These are phyloP conservation scores for Rousettus leschenaultii DNA, from an alignment of 2,113 vertebrate species.

Conservation along the genomic window DNA sequence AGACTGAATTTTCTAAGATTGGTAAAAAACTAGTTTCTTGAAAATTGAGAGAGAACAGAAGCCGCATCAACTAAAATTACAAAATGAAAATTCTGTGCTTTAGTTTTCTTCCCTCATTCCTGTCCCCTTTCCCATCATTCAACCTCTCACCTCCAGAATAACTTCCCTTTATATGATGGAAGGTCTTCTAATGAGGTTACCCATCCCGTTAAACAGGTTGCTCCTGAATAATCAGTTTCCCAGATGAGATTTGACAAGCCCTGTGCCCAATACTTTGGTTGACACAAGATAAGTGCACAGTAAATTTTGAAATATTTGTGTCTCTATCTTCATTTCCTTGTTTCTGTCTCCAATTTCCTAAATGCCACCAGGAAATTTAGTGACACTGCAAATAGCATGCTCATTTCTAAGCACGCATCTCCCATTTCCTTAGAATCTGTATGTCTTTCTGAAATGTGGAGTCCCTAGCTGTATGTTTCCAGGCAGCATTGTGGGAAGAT, in stretches of 20 bases:
- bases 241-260: neutral
- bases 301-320: conserved; percentile 31
- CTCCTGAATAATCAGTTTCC: conserved; percentile 3
- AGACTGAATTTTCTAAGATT: neutral
- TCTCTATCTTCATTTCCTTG: conserved; percentile 40
- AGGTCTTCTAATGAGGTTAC: conserved; percentile 8
- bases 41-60: neutral
- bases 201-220: neutral
- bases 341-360: conserved; percentile 37
- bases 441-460: neutral
- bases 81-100: neutral
- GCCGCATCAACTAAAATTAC: neutral
- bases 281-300: neutral
- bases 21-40: neutral
- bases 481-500: neutral
- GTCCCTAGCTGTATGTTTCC: neutral
- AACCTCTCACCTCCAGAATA: neutral
- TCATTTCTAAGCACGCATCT: neutral
- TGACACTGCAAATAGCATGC: neutral
- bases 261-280: neutral
- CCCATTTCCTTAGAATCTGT: neutral
- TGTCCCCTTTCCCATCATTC: too few relatives aligned
- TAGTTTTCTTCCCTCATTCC: neutral
- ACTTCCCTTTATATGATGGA: neutral
- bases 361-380: conserved; percentile 1